Evolutionary conservation across 2,797 vertebrate species (phyloP).

Genomic region (Microctenopoma stevenorrisi): DNA sequence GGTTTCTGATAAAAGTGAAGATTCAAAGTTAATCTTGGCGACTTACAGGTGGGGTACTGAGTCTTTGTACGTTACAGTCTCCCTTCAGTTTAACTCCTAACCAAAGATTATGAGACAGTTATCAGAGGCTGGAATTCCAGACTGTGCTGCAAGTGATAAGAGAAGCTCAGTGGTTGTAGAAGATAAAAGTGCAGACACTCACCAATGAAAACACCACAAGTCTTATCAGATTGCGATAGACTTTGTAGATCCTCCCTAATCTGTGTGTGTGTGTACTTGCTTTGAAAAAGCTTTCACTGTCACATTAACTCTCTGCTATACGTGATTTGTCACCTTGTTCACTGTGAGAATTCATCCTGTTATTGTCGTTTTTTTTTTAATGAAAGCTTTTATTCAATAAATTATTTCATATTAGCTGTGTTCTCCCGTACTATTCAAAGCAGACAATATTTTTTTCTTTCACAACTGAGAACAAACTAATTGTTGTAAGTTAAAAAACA

Average conservation of each 20-base stretch:
- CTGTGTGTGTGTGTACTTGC: conserved; percentile 57
- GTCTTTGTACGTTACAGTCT: conserved; percentile 30
- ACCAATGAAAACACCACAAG: conserved; percentile 74
- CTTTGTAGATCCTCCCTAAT: conserved; percentile 79
- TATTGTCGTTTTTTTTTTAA: not conserved
- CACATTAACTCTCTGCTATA: conserved; percentile 62
- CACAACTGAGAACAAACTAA: conserved; percentile 50
- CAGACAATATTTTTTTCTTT: conserved; percentile 34
- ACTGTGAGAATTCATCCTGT: conserved; percentile 27
- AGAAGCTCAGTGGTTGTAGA: conserved; percentile 64
- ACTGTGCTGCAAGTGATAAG: conserved; percentile 79
- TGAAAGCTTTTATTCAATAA: conserved; percentile 40
- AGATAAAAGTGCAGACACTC: conserved; percentile 81
- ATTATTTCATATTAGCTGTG: conserved; percentile 31
- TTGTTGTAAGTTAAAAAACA: conserved; percentile 35
- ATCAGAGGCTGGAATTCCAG: conserved; percentile 81
- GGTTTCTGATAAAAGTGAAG: not conserved
- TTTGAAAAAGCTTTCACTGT: conserved; percentile 77
- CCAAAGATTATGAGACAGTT: conserved; percentile 71
- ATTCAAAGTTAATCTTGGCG: conserved; percentile 16
- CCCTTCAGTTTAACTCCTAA: conserved; percentile 61
- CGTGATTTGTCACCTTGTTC: conserved; percentile 54
- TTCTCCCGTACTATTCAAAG: conserved; percentile 39
- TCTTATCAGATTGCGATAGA: conserved; percentile 81
- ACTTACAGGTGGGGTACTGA: conserved; percentile 15